Conservation (phyloP, 2,888 invertebrate species). For the Eupeodes luniger region DNA sequence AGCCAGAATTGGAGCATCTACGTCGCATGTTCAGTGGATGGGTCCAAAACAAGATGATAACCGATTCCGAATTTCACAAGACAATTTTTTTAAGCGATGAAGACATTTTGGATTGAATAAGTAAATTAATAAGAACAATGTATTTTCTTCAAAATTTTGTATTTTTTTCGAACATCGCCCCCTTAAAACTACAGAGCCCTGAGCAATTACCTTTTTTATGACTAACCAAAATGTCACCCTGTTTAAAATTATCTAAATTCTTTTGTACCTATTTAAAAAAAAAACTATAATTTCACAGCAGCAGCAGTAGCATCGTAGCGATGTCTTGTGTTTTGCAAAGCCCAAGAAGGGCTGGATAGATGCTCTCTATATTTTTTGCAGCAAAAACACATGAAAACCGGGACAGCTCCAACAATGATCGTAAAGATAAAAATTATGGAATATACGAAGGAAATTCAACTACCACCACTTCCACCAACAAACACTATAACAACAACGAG, state of each 20-base stretch:
- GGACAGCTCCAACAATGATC: conserved; percentile 71
- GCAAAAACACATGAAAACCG: conserved; percentile 66
- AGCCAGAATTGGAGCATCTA: too few relatives aligned
- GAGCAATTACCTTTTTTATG: neutral
- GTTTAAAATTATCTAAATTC: conserved; percentile 3
- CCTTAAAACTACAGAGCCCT: neutral
- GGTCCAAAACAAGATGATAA: too few relatives aligned
- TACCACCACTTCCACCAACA: conserved; percentile 39
- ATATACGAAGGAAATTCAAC: conserved; percentile 40
- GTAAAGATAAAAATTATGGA: conserved; percentile 74
- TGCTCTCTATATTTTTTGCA: conserved; percentile 44
- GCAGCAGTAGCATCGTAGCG: too few relatives aligned
- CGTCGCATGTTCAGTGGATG: too few relatives aligned
- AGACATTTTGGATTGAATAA: too few relatives aligned
- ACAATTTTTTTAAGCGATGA: too few relatives aligned
- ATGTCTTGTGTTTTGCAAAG: neutral
- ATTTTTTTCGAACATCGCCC: neutral
- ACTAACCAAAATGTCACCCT: neutral
- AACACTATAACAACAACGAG: neutral
- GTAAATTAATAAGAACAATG: too few relatives aligned
- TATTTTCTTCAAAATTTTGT: too few relatives aligned
- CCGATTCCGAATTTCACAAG: too few relatives aligned
- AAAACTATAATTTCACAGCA: conserved; percentile 39
- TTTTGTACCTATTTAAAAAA: conserved; percentile 48
- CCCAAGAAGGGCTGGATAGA: conserved; percentile 9